Conservation (phyloP, 2,888 invertebrate species). For the Nomada fabriciana region DNA sequence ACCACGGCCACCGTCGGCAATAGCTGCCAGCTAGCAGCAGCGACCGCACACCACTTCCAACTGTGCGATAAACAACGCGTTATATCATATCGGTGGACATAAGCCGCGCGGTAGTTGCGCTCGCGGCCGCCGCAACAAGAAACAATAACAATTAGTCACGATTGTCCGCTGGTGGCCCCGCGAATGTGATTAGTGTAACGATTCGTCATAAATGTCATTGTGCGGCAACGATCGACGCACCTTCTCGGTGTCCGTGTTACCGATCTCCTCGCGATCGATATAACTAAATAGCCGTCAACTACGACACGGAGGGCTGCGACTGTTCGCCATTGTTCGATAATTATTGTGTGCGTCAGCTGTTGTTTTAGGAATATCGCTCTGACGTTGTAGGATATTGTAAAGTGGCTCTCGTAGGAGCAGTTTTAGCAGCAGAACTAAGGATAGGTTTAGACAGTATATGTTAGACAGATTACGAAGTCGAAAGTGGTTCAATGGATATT, state of each 20-base stretch:
- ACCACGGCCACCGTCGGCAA: constrained; percentile 2
- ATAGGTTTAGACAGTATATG: too few relatives aligned
- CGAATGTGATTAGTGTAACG: constrained; percentile 62
- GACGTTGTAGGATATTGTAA: too few relatives aligned
- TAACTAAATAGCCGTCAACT: not conserved
- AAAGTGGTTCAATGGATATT: too few relatives aligned
- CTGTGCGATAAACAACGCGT: constrained; percentile 79
- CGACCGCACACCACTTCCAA: constrained; percentile 45
- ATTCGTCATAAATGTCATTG: constrained; percentile 62
- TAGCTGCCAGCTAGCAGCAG: not conserved
- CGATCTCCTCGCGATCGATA: constrained; percentile 17
- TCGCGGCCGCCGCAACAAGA: constrained; percentile 65
- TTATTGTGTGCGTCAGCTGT: not conserved
- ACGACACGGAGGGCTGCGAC: not conserved
- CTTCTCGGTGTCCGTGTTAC: constrained; percentile 15
- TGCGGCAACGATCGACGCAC: constrained; percentile 43
- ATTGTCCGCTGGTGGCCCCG: constrained; percentile 58
- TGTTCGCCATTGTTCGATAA: not conserved
- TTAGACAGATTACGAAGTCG: too few relatives aligned
- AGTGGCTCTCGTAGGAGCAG: too few relatives aligned
- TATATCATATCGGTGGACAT: constrained; percentile 74
- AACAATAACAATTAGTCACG: constrained; percentile 75
- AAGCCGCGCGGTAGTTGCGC: constrained; percentile 73
- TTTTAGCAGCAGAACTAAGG: too few relatives aligned
- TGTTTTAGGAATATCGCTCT: too few relatives aligned